Conservation (phyloP, 2,113 vertebrate genomes). For the Mionectes macconnelli region DNA sequence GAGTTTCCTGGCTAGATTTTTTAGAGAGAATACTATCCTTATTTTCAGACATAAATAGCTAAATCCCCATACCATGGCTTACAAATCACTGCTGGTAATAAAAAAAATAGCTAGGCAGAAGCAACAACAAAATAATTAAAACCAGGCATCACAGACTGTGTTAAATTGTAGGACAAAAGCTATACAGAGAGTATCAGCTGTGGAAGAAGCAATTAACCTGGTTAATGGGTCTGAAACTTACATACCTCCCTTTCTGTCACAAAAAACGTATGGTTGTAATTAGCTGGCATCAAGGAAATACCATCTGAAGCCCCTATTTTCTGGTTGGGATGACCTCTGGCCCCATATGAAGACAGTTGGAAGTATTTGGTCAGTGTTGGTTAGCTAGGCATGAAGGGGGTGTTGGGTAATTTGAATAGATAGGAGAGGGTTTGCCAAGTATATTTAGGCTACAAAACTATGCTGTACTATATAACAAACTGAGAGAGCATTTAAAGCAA, state of each 20-base stretch:
- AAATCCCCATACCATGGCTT: background rate
- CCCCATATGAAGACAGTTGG: slow-evolving; percentile 41
- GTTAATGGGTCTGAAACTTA: slow-evolving; percentile 9
- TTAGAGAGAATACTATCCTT: background rate
- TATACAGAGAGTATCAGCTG: background rate
- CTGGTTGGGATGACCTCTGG: slow-evolving; percentile 58
- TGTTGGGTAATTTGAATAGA: background rate
- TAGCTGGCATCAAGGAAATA: slow-evolving; percentile 65
- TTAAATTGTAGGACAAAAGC: background rate
- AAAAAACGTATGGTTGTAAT: slow-evolving; percentile 64
- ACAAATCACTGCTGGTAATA: background rate
- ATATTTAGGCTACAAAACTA: slow-evolving; percentile 15
- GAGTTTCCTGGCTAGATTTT: background rate
- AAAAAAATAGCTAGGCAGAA: background rate
- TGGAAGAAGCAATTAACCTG: slow-evolving; percentile 36
- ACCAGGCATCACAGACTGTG: background rate
- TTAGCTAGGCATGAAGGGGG: background rate
- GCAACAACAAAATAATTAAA: slow-evolving; percentile 43
- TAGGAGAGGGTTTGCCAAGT: background rate
- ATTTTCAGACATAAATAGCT: background rate
- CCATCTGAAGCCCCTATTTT: slow-evolving; percentile 66
- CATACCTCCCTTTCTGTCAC: slow-evolving; percentile 18
- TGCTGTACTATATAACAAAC: background rate
- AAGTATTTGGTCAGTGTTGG: slow-evolving; percentile 16
- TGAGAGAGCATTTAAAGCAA: background rate